A percentile compares a stretch with the other conserved stretches of the same genome.
phyloP scores from a whole-genome alignment of 2,797 vertebrate genomes.

The Aselliscus stoliczkanus region DNA sequence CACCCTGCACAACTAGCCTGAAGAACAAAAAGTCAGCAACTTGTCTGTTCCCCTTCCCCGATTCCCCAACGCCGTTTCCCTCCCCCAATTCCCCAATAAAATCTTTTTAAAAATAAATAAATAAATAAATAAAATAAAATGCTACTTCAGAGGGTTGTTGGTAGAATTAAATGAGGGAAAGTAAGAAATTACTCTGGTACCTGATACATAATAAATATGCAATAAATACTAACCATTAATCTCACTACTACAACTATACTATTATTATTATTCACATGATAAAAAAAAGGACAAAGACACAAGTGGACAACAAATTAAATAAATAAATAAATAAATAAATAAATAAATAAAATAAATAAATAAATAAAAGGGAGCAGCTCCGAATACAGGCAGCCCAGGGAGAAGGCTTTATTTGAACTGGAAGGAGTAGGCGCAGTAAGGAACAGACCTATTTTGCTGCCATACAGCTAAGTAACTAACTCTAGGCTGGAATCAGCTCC shows the following conservation, averaged over 20 bases:
- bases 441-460: not conserved
- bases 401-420: not conserved
- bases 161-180: conserved; percentile 26
- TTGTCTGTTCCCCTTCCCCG: too few relatives aligned
- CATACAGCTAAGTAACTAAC: not conserved
- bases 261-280: not conserved
- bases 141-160: not conserved
- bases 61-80: too few relatives aligned
- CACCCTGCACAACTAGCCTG: too few relatives aligned
- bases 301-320: too few relatives aligned
- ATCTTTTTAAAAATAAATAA: too few relatives aligned
- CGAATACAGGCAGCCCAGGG: not conserved
- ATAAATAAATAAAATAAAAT: too few relatives aligned
- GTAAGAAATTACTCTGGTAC: not conserved
- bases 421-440: not conserved
- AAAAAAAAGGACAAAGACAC: not conserved
- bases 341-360: too few relatives aligned
- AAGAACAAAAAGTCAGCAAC: too few relatives aligned
- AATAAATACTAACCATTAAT: not conserved
- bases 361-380: too few relatives aligned
- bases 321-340: too few relatives aligned
- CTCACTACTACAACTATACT: not conserved
- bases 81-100: too few relatives aligned
- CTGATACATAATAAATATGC: not conserved
- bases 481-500: not conserved